These are phyloP conservation scores for Silurus meridionalis DNA, from an alignment of 2,113 vertebrate genomes.

Conservation along the genomic window DNA sequence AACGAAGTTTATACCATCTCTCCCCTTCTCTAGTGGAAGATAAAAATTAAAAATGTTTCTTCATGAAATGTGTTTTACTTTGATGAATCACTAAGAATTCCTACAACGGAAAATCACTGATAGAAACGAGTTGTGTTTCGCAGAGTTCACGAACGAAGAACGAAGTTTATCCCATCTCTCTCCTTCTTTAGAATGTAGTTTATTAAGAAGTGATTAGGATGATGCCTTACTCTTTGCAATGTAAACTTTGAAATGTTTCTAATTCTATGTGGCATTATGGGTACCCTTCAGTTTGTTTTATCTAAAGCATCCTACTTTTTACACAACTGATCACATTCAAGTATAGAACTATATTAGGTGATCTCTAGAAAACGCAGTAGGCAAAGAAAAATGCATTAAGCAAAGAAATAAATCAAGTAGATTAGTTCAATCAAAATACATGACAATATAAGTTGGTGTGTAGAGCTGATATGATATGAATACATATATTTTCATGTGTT, in stretches of 20 bases:
- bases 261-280: too few species aligned
- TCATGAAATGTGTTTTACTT: neutral
- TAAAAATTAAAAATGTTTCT: neutral
- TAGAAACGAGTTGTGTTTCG: neutral
- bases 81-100: neutral
- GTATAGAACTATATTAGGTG: neutral
- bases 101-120: neutral
- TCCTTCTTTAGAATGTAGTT: constrained; percentile 62
- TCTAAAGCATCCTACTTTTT: too few species aligned
- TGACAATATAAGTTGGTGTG: too few species aligned
- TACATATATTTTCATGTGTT: neutral
- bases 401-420: neutral
- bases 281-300: too few species aligned
- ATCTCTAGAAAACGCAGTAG: neutral
- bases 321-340: neutral
- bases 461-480: too few species aligned
- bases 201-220: neutral
- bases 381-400: neutral
- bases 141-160: neutral
- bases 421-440: too few species aligned
- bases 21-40: constrained; percentile 66
- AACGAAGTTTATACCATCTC: constrained; percentile 71
- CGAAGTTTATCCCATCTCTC: constrained; percentile 73
- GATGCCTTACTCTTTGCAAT: neutral
- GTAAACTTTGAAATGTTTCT: neutral